Evolutionary conservation across 2,797 vertebrate genomes (phyloP).

Genomic region (Scolopax bukidnonensis): DNA sequence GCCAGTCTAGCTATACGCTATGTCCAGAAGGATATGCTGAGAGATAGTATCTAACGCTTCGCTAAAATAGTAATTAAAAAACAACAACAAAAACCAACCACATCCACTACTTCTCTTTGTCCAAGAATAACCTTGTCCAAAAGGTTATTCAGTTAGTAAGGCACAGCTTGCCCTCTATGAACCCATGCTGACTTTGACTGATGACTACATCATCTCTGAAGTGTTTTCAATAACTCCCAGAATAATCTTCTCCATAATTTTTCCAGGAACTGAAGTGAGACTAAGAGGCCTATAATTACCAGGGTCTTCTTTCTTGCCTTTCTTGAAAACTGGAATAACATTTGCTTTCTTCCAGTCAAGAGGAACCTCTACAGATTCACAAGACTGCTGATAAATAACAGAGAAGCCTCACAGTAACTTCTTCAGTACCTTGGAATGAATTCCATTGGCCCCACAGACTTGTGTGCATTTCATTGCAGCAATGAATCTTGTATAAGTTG

Average conservation of each 20-base stretch:
- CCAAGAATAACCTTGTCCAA: neutral
- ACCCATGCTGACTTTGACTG: neutral
- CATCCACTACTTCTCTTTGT: neutral
- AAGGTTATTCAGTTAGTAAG: neutral
- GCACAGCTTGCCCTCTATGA: neutral
- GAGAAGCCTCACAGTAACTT: neutral
- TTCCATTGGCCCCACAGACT: neutral
- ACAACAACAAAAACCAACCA: neutral
- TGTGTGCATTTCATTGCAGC: neutral
- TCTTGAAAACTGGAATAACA: neutral
- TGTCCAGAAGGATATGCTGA: neutral
- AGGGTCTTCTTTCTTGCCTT: neutral
- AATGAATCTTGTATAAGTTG: neutral
- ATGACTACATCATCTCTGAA: neutral
- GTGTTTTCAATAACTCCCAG: neutral
- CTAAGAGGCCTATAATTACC: neutral
- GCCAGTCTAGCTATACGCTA: neutral
- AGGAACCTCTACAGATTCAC: neutral
- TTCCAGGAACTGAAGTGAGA: neutral
- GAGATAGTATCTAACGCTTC: neutral
- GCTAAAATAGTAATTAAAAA: neutral
- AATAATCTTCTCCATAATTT: neutral
- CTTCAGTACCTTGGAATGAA: neutral
- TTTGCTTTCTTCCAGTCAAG: neutral
- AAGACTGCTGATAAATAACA: neutral